Evolutionary conservation across 2,113 vertebrate species (phyloP), one percentile per base, ranked within the genome.

Genomic region (Sceloporus undulatus): DNA sequence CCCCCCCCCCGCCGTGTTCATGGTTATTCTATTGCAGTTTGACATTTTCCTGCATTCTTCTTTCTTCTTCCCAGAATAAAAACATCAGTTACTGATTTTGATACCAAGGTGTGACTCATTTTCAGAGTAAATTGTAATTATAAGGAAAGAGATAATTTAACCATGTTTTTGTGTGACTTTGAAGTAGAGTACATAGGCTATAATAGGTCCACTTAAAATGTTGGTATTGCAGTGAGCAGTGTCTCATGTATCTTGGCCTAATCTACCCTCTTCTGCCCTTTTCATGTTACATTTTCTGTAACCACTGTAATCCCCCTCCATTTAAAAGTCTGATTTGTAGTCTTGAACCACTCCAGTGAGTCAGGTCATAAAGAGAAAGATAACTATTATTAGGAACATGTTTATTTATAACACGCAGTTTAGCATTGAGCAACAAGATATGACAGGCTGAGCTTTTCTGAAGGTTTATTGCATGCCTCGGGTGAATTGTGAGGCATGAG

Each of bases 391-490:
- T 95, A 96, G 94, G 92, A 94, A 77, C 80, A 92, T 94, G 94
- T 94, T 96, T 96, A 95, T 95, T 95, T 94, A 95, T 95, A 94
- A 95, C 54, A 84, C 93, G 90, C 92, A 92, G 90, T 92, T 94
- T 91, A 94, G 89, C 92, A 89, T 90, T 90, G 85, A 91, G 93
- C 89, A 94, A 94, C 42, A 82, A 79, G 84, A 85, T 87, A 90
- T 94, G 90, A 94, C 94, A 94, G 92, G 91, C 91, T 68, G 84
- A 52, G 84, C 81, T 0, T 92, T 94, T 89, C 88, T 87, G 89
- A 88, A 93, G 92, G 84, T 91, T 0, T 52, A 29, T 0, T 92
- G 85, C 71, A 84, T 91, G 93, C 92, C 92, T 0, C 0, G 86
- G 75, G 88, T 93, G 91, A 87, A 80, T 81, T 91, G 0, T 5